Conservation (phyloP, 1,140 invertebrate genomes). For the Macrotrachela quadricornifera region DNA sequence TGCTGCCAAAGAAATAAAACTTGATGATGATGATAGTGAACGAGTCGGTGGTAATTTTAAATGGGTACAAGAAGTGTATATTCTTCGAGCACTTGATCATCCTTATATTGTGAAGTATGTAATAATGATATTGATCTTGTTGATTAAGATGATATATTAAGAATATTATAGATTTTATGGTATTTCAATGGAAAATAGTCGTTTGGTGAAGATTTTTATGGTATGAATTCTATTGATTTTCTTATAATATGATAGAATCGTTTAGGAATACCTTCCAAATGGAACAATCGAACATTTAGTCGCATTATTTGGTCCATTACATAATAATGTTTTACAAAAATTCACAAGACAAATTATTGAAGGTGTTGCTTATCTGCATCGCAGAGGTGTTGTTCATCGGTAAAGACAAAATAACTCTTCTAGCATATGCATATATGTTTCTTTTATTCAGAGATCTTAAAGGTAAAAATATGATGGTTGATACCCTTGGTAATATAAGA, state of each 20-base stretch:
- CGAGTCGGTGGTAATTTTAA: constrained; percentile 26
- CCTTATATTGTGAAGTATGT: constrained; percentile 26
- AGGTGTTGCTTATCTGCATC: constrained; percentile 38
- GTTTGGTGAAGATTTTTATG: constrained; percentile 7
- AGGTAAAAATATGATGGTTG: constrained; percentile 22
- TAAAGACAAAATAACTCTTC: background rate
- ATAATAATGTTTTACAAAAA: constrained; percentile 4
- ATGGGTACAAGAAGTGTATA: constrained; percentile 27
- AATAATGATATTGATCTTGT: background rate
- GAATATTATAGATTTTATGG: too few species aligned
- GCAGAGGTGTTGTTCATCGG: constrained; percentile 93
- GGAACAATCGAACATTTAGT: constrained; percentile 5
- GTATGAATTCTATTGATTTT: background rate
- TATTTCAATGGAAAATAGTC: too few species aligned
- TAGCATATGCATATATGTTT: background rate
- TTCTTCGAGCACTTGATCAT: constrained; percentile 26
- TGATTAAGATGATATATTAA: too few species aligned
- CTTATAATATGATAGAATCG: too few species aligned
- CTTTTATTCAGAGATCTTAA: constrained; percentile 51
- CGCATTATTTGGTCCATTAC: constrained; percentile 1
- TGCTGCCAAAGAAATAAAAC: constrained; percentile 28
- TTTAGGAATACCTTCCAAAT: background rate
- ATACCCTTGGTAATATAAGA: constrained; percentile 74
- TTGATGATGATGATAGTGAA: constrained; percentile 19
- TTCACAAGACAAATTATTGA: constrained; percentile 6